Evolutionary conservation across 1,140 invertebrate genomes (phyloP).

Genomic region (Archegozetes longisetosus): DNA sequence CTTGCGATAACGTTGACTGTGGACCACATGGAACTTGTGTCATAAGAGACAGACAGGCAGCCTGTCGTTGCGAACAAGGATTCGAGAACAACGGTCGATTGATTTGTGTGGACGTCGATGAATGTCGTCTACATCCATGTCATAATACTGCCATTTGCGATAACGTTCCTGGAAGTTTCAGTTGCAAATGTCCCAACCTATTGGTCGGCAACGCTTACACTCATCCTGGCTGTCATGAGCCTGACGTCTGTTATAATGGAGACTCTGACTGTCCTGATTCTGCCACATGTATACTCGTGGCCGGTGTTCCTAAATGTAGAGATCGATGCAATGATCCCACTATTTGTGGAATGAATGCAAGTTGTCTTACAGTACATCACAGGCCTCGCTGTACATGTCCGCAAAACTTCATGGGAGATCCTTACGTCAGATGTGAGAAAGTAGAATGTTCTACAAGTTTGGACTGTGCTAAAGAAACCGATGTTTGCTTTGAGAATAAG

Average conservation of each 20-base stretch:
- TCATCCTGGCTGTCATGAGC: conserved; percentile 23
- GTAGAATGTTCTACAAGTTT: conserved; percentile 60
- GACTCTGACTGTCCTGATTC: conserved; percentile 51
- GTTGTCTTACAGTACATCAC: conserved; percentile 45
- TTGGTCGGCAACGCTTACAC: conserved; percentile 21
- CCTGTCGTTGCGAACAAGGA: conserved; percentile 23
- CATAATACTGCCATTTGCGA: conserved; percentile 59
- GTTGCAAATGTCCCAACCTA: conserved; percentile 17
- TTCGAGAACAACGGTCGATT: conserved; percentile 24
- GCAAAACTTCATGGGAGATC: conserved; percentile 62
- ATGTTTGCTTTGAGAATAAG: conserved; percentile 40
- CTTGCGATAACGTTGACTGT: conserved; percentile 22
- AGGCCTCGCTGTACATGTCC: conserved; percentile 43
- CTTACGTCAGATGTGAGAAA: conserved; percentile 27
- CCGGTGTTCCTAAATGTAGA: conserved; percentile 32
- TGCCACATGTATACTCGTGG: conserved; percentile 41
- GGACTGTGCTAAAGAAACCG: conserved; percentile 52
- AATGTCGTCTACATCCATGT: conserved; percentile 22
- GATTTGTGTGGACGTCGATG: conserved; percentile 23
- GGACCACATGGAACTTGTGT: conserved; percentile 24
- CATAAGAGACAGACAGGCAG: conserved; percentile 21
- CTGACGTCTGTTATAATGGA: conserved; percentile 40
- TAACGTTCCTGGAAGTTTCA: conserved; percentile 49
- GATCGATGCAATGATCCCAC: conserved; percentile 54
- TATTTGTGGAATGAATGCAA: conserved; percentile 58